phyloP scores from a whole-genome alignment of 2,113 vertebrate genomes.

The Strigops habroptila region DNA sequence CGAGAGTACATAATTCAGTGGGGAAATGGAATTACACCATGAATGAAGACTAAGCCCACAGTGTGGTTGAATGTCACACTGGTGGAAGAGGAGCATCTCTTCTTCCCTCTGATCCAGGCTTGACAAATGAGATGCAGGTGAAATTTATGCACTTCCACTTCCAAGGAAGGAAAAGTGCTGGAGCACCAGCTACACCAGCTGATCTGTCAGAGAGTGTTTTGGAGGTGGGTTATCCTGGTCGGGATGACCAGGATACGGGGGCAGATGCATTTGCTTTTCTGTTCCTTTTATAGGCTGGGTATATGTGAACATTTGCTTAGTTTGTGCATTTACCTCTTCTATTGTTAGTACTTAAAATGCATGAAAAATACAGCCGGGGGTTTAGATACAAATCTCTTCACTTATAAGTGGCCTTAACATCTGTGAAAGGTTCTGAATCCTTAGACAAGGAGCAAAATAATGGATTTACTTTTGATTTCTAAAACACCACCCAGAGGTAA shows the following conservation, averaged over 20 bases:
- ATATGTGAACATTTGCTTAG: background rate
- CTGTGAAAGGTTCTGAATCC: background rate
- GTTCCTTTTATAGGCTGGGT: background rate
- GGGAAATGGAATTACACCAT: background rate
- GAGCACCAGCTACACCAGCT: background rate
- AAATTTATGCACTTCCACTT: slow-evolving; percentile 5
- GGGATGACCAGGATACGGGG: background rate
- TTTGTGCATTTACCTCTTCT: background rate
- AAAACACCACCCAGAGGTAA: slow-evolving; percentile 36
- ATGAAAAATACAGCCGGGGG: slow-evolving; percentile 22
- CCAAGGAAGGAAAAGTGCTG: background rate
- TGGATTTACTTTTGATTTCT: slow-evolving; percentile 33
- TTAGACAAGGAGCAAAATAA: slow-evolving; percentile 25
- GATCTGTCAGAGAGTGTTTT: background rate
- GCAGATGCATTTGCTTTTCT: background rate
- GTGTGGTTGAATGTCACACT: background rate
- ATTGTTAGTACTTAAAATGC: slow-evolving; percentile 24
- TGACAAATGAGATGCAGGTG: background rate
- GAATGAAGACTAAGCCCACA: background rate
- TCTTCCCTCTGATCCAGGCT: background rate
- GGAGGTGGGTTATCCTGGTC: background rate
- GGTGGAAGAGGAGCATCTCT: background rate
- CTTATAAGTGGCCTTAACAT: slow-evolving; percentile 41
- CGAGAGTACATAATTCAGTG: background rate
- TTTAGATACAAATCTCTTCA: background rate